These are phyloP conservation scores for Sitta carolinensis DNA, from an alignment of 2,797 vertebrate species.

Conservation along the genomic window DNA sequence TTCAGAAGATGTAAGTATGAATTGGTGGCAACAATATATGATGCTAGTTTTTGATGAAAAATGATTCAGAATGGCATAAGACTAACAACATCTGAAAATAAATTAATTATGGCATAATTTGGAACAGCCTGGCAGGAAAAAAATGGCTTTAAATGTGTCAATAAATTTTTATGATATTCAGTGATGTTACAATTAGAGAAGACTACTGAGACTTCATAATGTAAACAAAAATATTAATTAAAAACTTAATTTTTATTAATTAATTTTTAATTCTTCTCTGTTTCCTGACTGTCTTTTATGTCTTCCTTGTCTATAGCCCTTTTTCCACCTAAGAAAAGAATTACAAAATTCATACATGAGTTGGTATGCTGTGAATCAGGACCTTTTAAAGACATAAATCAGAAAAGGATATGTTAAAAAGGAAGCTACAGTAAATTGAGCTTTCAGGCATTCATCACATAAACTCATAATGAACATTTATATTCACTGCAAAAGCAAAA, in stretches of 20 bases:
- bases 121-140: background rate
- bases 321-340: background rate
- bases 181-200: background rate
- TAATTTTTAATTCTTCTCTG: background rate
- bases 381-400: background rate
- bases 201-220: background rate
- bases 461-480: slow-evolving; percentile 37
- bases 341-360: background rate
- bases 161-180: background rate
- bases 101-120: background rate
- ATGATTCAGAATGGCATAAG: background rate
- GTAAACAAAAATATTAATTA: background rate
- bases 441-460: background rate
- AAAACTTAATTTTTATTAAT: background rate
- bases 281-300: background rate
- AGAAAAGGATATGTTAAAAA: background rate
- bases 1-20: background rate
- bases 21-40: background rate
- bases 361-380: background rate
- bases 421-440: background rate
- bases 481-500: slow-evolving; percentile 56
- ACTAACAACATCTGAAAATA: background rate
- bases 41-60: background rate
- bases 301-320: background rate
- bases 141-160: background rate